phyloP scores from a whole-genome alignment of 1,140 invertebrate species.

The Saccostrea glomerata region DNA sequence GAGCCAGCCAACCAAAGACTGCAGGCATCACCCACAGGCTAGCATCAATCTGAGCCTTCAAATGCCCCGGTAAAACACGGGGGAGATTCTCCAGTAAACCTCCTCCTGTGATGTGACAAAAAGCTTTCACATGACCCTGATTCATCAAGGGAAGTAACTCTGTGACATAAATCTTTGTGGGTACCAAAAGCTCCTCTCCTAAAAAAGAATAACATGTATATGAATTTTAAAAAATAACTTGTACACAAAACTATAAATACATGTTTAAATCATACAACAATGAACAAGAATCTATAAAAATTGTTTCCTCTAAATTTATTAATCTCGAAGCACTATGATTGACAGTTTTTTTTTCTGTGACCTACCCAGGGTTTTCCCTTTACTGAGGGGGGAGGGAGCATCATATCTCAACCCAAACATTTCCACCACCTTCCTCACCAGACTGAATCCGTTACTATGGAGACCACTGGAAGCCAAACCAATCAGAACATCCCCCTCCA shows the following conservation, averaged over 20 bases:
- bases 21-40: slow-evolving; percentile 73
- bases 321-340: no score
- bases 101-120: slow-evolving; percentile 97
- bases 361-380: slow-evolving; percentile 80
- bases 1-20: slow-evolving; percentile 76
- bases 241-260: no score
- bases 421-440: slow-evolving; percentile 92
- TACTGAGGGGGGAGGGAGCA: slow-evolving; percentile 89
- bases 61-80: slow-evolving; percentile 80
- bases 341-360: background rate
- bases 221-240: background rate
- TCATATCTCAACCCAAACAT: slow-evolving; percentile 83
- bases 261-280: no score
- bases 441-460: slow-evolving; percentile 97
- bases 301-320: no score
- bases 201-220: background rate
- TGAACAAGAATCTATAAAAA: no score
- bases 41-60: slow-evolving; percentile 73
- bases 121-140: slow-evolving; percentile 89
- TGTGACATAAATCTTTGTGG: slow-evolving; percentile 95
- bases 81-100: slow-evolving; percentile 96
- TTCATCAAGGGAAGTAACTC: slow-evolving; percentile 86
- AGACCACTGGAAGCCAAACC: slow-evolving; percentile 91
- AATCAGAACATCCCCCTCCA: slow-evolving; percentile 89
- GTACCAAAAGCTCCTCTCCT: slow-evolving; percentile 92